Evolutionary conservation across 1,140 invertebrate species (phyloP).

Genomic region (Bombus breviceps): DNA sequence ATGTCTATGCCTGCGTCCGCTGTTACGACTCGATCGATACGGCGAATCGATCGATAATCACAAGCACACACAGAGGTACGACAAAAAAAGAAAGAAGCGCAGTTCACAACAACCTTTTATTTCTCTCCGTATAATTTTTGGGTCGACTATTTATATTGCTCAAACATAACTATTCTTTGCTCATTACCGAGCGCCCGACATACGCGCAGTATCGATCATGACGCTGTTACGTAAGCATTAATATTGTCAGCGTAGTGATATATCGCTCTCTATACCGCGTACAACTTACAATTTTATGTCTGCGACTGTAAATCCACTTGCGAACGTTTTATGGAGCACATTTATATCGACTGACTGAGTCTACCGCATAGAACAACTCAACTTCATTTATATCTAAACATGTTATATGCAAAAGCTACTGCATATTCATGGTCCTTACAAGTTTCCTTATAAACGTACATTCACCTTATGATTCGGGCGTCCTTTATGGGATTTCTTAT

Average conservation of each 20-base stretch:
- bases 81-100: background rate
- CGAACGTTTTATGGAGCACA: background rate
- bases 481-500: background rate
- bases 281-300: constrained; percentile 31
- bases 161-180: constrained; percentile 39
- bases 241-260: constrained; percentile 35
- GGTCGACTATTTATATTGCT: constrained; percentile 45
- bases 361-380: background rate
- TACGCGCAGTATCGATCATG: constrained; percentile 28
- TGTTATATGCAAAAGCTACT: background rate
- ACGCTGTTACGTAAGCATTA: constrained; percentile 38
- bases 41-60: constrained; percentile 49
- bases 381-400: background rate
- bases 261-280: constrained; percentile 26
- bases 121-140: constrained; percentile 37
- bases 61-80: background rate
- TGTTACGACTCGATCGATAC: background rate
- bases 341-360: background rate
- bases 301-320: background rate
- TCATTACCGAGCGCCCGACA: constrained; percentile 21
- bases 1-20: background rate
- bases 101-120: background rate
- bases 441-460: background rate
- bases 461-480: background rate
- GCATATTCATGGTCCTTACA: constrained; percentile 4